phyloP scores from a whole-genome alignment of 2,888 invertebrate species.

The Ptychoptera albimana region DNA sequence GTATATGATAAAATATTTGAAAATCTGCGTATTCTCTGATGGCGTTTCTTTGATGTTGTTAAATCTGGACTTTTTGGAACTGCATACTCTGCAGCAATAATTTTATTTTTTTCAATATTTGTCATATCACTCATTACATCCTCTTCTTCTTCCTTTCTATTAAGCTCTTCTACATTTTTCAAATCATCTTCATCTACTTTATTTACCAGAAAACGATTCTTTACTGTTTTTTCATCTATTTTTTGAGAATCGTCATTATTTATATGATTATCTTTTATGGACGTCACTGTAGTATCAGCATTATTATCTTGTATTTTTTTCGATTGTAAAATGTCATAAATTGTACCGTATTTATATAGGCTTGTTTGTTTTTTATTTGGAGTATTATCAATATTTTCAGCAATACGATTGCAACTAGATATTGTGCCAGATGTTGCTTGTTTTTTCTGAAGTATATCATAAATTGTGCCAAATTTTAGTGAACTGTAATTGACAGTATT shows the following conservation, averaged over 20 bases:
- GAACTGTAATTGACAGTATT: constrained; percentile 10
- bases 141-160: not conserved
- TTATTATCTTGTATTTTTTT: constrained; percentile 6
- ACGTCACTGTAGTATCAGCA: not conserved
- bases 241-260: not conserved
- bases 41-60: constrained; percentile 13
- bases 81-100: not conserved
- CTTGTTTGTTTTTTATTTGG: constrained; percentile 1
- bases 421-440: constrained; percentile 6
- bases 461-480: constrained; percentile 23
- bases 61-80: constrained; percentile 5
- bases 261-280: not conserved
- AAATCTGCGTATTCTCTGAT: constrained; percentile 26
- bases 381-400: not conserved
- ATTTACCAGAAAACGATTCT: constrained; percentile 26
- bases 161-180: not conserved
- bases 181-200: constrained; percentile 23
- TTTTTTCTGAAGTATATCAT: constrained; percentile 28
- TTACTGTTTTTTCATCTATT: constrained; percentile 8
- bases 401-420: constrained; percentile 2
- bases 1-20: constrained; percentile 28
- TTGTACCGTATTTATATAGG: constrained; percentile 25
- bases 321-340: constrained; percentile 28
- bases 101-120: not conserved
- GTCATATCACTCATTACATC: not conserved